Base-by-base conservation (phyloP, 2,888 invertebrate genomes). In the Isoperla grammatica region DNA sequence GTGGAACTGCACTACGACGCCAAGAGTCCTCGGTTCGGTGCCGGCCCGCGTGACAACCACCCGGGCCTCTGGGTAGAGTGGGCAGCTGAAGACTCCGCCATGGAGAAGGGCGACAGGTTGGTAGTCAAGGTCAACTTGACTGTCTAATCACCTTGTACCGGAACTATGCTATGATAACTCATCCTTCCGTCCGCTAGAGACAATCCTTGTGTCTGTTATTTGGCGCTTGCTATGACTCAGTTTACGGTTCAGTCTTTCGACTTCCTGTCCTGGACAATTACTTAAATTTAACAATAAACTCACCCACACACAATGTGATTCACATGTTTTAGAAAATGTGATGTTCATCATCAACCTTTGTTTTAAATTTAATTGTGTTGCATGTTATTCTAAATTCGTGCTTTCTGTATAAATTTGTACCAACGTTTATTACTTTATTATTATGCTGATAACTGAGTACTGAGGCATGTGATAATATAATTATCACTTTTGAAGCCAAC, bases 21-120 rank as follows among this genome's bases (percentile, higher is more conserved):
- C 22, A 86, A 86, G 65, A 85, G 85, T 71, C 81, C 86, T 1
- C 84, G 84, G 62, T 88, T 87, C 73, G 86, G 89, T 65, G 86
- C 86, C 20, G 84, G 85, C 1, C 81, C 83, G 13, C 79, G 83
- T 59, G 82, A 86, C 13, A 83, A 84, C 59, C 75, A 78, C 53
- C 81, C 82, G 5, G 86, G 88, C 11, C 78, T 86, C 17, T 85
- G 81, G 71, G 81, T 93, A 40, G 90, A 91, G 66, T 92, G 93
- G 92, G 85, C 89, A 0, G 78, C 87, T 4, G 91, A 92, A 67
- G 86, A 87, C 66, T 82, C 86, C 42, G 84, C 84, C 1, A 76
- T 93, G 50, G 82, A 81, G 67, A 82, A 86, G 68, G 90, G 89
- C 39, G 93, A 93, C 77, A 81, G 85, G 86, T 85, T 61, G 65